These are phyloP conservation scores for Malurus splendens DNA, from an alignment of 2,797 vertebrate species.

Conservation along the genomic window DNA sequence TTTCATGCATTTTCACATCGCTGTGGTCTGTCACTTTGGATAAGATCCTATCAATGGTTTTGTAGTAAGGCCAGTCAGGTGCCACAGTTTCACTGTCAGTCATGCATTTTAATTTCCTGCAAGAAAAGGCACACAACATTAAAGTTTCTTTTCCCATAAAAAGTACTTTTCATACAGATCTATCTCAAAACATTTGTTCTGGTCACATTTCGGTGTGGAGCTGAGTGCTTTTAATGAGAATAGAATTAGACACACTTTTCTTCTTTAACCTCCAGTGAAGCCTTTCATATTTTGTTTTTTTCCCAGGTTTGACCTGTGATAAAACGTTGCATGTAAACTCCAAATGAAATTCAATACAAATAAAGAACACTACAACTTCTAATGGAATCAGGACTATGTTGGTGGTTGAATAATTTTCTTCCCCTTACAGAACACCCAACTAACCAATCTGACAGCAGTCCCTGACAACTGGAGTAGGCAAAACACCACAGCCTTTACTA, in stretches of 20 bases:
- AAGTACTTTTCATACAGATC: neutral
- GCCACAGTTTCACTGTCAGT: slow-evolving; percentile 76
- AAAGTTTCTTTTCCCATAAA: slow-evolving; percentile 8
- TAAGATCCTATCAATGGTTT: slow-evolving; percentile 93
- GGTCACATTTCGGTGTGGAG: neutral
- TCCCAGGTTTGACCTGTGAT: neutral
- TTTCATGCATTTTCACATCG: slow-evolving; percentile 79
- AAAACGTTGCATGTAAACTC: neutral
- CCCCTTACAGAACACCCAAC: neutral
- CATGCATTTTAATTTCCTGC: slow-evolving; percentile 91
- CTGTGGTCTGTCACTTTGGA: slow-evolving; percentile 87
- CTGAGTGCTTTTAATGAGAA: neutral
- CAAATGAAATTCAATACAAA: neutral
- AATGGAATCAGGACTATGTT: neutral
- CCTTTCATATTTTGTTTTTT: neutral
- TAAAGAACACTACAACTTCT: neutral
- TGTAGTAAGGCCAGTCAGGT: slow-evolving; percentile 95
- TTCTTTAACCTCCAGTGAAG: neutral
- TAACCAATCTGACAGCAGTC: neutral
- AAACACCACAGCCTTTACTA: neutral
- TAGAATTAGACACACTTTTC: neutral
- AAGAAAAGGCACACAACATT: slow-evolving; percentile 63
- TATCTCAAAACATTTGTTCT: neutral
- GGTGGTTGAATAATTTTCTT: neutral
- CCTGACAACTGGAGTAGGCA: neutral